These are phyloP conservation scores for Drosophila hamatofila DNA, from an alignment of 2,888 invertebrate species.

Conservation along the genomic window DNA sequence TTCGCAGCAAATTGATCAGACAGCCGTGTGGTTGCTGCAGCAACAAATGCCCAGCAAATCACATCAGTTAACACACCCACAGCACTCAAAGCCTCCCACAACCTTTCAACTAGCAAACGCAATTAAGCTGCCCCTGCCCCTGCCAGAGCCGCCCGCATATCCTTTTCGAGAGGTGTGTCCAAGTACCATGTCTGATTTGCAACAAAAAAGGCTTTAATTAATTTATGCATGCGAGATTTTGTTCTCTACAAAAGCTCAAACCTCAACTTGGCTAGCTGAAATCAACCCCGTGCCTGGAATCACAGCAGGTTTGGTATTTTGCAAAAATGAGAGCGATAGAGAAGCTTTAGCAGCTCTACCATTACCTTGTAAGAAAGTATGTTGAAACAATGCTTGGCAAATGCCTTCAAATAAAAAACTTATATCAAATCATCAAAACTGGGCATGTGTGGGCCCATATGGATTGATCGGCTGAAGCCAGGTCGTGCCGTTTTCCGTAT, in stretches of 20 bases:
- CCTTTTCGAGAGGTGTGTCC: constrained; percentile 3
- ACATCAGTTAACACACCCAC: constrained; percentile 30
- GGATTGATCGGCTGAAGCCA: not conserved
- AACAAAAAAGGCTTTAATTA: constrained; percentile 53
- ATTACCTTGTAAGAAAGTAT: not conserved
- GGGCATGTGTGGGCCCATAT: not conserved
- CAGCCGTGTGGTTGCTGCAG: constrained; percentile 39
- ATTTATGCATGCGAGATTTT: constrained; percentile 52
- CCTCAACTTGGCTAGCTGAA: not conserved
- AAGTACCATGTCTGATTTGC: constrained; percentile 34
- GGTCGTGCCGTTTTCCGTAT: not conserved
- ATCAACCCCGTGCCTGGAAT: constrained; percentile 13
- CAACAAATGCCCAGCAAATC: constrained; percentile 41
- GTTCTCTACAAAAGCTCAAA: constrained; percentile 3
- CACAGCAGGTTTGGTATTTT: not conserved
- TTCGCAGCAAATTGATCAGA: constrained; percentile 63
- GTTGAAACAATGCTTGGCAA: not conserved
- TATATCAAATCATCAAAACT: not conserved
- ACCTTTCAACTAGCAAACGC: constrained; percentile 22
- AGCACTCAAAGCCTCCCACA: not conserved
- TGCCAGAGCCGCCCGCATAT: constrained; percentile 34
- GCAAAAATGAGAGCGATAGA: not conserved
- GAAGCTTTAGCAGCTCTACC: not conserved
- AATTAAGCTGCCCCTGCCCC: constrained; percentile 28
- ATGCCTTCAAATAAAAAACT: constrained; percentile 2